phyloP scores from a whole-genome alignment of 1,140 invertebrate species.

The Bombus polaris region DNA sequence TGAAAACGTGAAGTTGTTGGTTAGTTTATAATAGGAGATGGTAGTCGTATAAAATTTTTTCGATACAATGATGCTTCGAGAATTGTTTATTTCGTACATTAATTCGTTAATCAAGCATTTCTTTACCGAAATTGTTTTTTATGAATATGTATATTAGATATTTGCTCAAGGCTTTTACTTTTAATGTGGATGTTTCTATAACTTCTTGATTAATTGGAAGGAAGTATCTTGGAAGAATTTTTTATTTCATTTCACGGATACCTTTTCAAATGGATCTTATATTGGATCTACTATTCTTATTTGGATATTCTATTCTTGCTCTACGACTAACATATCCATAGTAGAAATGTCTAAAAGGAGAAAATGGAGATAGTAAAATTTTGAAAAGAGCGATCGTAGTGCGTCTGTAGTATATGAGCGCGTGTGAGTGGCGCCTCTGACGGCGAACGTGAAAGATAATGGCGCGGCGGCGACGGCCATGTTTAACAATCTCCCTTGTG shows the following conservation, averaged over 20 bases:
- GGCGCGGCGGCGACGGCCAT: conserved; percentile 66
- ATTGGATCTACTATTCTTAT: too few relatives aligned
- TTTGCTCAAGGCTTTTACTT: not conserved
- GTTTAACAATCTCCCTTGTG: conserved; percentile 73
- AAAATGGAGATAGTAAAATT: not conserved
- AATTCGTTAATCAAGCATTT: not conserved
- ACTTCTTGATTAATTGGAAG: too few relatives aligned
- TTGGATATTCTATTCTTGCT: too few relatives aligned
- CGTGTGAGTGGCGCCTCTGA: conserved; percentile 56
- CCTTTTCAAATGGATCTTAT: too few relatives aligned
- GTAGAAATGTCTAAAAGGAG: not conserved
- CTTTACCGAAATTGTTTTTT: not conserved
- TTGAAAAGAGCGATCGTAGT: not conserved
- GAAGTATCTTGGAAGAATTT: too few relatives aligned
- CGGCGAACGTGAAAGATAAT: conserved; percentile 39
- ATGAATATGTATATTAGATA: not conserved
- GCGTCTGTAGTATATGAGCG: too few relatives aligned
- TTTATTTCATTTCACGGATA: too few relatives aligned
- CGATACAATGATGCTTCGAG: not conserved
- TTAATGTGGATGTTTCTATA: not conserved
- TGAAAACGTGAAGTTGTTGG: not conserved
- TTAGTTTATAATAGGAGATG: too few relatives aligned
- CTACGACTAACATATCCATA: not conserved
- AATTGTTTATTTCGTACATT: not conserved
- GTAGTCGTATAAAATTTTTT: too few relatives aligned